A percentile compares a stretch with the other conserved stretches of the same genome.
Evolutionary conservation across 2,113 vertebrate genomes (phyloP).

Genomic region (Rhabdomys dilectus): DNA sequence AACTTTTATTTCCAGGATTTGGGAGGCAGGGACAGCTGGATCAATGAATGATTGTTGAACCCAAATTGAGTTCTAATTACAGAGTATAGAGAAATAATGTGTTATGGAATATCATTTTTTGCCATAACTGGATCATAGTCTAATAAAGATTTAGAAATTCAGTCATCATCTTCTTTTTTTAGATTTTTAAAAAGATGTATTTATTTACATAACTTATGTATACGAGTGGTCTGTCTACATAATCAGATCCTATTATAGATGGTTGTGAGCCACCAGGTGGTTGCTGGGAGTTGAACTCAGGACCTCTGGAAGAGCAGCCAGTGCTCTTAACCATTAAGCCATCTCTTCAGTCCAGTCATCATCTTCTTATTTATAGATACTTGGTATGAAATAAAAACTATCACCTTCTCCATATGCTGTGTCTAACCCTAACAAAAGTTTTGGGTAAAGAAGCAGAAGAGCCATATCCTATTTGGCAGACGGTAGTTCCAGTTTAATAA

Average conservation of each 20-base stretch:
- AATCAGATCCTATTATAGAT: no score
- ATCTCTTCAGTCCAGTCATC: neutral
- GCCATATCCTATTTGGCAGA: neutral
- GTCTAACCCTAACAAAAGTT: neutral
- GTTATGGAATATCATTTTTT: neutral
- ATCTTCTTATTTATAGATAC: neutral
- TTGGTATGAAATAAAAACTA: neutral
- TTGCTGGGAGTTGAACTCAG: no score
- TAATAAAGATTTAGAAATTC: conserved; percentile 49
- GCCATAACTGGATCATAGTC: neutral
- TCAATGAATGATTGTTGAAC: neutral
- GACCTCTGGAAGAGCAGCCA: no score
- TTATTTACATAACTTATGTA: no score
- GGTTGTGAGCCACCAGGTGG: no score
- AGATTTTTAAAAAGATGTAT: no score
- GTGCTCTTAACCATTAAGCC: no score
- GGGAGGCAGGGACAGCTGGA: neutral
- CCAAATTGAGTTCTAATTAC: neutral
- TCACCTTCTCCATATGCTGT: neutral
- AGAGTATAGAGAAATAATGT: conserved; percentile 4
- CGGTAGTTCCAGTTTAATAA: neutral
- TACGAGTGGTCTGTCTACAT: no score
- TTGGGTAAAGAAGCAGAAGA: neutral
- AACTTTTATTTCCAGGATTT: neutral
- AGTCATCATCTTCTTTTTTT: no score